phyloP scores from a whole-genome alignment of 2,113 vertebrate species.

The Halichoeres trimaculatus region DNA sequence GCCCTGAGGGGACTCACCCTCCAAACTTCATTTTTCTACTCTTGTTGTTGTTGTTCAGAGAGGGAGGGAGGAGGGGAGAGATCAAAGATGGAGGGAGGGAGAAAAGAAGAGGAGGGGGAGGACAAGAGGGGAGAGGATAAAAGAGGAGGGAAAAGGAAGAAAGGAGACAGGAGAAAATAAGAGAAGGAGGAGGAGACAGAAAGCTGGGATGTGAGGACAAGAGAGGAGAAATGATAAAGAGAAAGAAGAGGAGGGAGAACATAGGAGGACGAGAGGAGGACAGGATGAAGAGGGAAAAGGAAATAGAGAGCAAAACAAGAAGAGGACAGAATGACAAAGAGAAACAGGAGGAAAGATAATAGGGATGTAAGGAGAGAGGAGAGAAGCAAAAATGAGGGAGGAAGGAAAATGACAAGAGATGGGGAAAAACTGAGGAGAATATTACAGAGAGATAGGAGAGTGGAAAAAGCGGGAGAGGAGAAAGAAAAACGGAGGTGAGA shows the following conservation, averaged over 20 bases:
- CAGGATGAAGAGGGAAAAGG: too few species aligned
- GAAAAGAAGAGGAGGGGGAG: conserved; percentile 51
- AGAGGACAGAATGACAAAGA: too few species aligned
- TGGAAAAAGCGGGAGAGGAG: not conserved
- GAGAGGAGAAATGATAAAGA: conserved; percentile 39
- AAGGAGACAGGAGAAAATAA: not conserved
- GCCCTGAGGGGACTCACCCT: conserved; percentile 79
- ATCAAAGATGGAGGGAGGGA: conserved; percentile 21
- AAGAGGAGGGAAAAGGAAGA: conserved; percentile 44
- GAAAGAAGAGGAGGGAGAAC: too few species aligned
- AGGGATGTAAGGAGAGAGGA: too few species aligned
- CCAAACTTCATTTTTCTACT: conserved; percentile 83
- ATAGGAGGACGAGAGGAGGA: too few species aligned
- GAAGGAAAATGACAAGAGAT: too few species aligned
- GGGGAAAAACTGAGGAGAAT: too few species aligned
- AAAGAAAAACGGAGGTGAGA: conserved; percentile 44
- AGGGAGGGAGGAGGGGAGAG: conserved; percentile 35
- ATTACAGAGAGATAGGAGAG: too few species aligned
- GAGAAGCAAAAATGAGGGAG: too few species aligned
- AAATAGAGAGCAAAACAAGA: too few species aligned
- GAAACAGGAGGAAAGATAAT: conserved; percentile 39
- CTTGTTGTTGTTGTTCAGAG: conserved; percentile 64
- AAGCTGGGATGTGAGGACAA: not conserved
- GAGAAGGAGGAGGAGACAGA: conserved; percentile 39
- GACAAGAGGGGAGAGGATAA: conserved; percentile 38